A percentile compares a stretch with the other conserved stretches of the same genome.
Evolutionary conservation across 2,888 invertebrate genomes (phyloP).

Genomic region (Spisula subtruncata): DNA sequence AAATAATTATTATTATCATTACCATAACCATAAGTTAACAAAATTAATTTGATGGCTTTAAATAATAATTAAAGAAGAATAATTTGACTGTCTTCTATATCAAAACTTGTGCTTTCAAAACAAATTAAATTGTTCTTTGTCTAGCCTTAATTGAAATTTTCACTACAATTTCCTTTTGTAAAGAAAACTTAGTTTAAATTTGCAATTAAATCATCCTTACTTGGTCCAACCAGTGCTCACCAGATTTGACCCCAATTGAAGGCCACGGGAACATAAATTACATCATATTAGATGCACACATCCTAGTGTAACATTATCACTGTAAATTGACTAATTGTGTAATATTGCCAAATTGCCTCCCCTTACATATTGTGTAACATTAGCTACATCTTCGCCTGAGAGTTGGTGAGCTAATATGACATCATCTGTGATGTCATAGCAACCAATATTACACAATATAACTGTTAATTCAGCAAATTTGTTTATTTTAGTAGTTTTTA

Average conservation of each 20-base stretch:
- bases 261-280: slow-evolving; percentile 31
- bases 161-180: too few species aligned
- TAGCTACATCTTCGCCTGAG: slow-evolving; percentile 28
- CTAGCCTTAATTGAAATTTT: too few species aligned
- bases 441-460: slow-evolving; percentile 10
- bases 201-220: background rate
- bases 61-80: too few species aligned
- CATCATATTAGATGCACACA: background rate
- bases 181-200: background rate
- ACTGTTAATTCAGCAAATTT: background rate
- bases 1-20: too few species aligned
- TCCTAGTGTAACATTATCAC: background rate
- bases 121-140: too few species aligned
- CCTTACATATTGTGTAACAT: slow-evolving; percentile 30
- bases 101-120: too few species aligned
- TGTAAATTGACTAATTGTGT: background rate
- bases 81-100: too few species aligned
- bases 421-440: slow-evolving; percentile 19
- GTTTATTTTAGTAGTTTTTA: background rate
- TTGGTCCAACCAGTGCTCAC: background rate
- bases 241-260: slow-evolving; percentile 34
- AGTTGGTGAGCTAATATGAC: slow-evolving; percentile 10
- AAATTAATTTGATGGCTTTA: too few species aligned
- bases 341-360: background rate
- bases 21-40: too few species aligned